These are phyloP conservation scores for Amphipoea lucens DNA, from an alignment of 2,888 invertebrate genomes.

Conservation along the genomic window DNA sequence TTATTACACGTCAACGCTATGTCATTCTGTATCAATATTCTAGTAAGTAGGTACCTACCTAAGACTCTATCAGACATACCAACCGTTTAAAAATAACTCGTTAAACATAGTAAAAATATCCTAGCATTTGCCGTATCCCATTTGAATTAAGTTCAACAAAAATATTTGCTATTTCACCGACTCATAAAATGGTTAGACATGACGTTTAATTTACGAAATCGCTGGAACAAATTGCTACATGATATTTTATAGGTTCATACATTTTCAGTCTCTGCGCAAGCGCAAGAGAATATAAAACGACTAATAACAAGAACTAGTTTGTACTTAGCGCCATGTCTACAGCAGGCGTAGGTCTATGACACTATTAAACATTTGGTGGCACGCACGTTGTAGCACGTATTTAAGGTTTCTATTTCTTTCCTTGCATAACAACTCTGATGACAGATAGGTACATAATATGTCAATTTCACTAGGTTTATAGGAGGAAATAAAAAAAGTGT, in stretches of 20 bases:
- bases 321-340: slow-evolving; percentile 36
- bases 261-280: slow-evolving; percentile 33
- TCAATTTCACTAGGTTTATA: slow-evolving; percentile 69
- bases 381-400: slow-evolving; percentile 71
- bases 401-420: slow-evolving; percentile 76
- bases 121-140: neutral
- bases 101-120: neutral
- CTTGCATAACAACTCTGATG: slow-evolving; percentile 70
- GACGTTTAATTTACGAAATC: slow-evolving; percentile 46
- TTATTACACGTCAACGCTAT: slow-evolving; percentile 46
- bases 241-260: slow-evolving; percentile 43
- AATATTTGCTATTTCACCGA: slow-evolving; percentile 16
- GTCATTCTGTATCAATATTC: slow-evolving; percentile 35
- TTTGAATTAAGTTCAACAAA: slow-evolving; percentile 45
- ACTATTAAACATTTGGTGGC: slow-evolving; percentile 60
- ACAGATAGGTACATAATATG: slow-evolving; percentile 58
- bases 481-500: slow-evolving; percentile 18
- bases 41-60: neutral
- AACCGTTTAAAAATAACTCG: slow-evolving; percentile 5
- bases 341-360: slow-evolving; percentile 48
- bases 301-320: slow-evolving; percentile 33
- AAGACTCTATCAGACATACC: slow-evolving; percentile 43
- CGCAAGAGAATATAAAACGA: slow-evolving; percentile 36
- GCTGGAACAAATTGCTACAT: slow-evolving; percentile 45
- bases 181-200: slow-evolving; percentile 42